Conservation (phyloP, 2,797 vertebrate species). For the Malurus splendens region DNA sequence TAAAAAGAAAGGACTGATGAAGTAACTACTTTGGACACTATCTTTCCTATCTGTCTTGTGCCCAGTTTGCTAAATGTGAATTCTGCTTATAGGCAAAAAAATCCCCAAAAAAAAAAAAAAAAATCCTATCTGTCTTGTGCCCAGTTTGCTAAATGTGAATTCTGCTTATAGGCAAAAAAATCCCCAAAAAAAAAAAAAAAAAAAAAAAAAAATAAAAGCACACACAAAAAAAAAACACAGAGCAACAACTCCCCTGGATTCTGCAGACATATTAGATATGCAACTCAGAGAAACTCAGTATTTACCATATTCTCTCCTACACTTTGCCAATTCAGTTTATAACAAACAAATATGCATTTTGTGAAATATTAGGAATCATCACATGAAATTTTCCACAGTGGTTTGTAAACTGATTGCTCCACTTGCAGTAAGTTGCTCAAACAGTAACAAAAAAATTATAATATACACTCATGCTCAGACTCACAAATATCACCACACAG, state of each 20-base stretch:
- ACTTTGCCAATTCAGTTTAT: background rate
- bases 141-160: background rate
- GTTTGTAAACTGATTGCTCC: background rate
- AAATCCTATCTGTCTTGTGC: background rate
- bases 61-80: background rate
- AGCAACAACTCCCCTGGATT: background rate
- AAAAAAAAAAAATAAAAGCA: too few species aligned
- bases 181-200: rapidly evolving
- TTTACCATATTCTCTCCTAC: background rate
- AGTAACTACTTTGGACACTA: background rate
- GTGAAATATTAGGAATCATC: background rate
- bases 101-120: background rate
- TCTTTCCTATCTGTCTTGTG: background rate
- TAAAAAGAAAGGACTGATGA: background rate
- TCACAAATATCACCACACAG: background rate
- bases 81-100: background rate
- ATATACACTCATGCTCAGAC: background rate
- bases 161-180: background rate
- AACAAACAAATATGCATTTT: background rate
- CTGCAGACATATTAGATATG: background rate
- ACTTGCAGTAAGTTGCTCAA: background rate
- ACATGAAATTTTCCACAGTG: background rate
- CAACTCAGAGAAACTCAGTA: background rate
- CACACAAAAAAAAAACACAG: background rate
- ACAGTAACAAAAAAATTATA: background rate